Evolutionary conservation across 2,113 vertebrate genomes (phyloP).

Genomic region (Pteronura brasiliensis): DNA sequence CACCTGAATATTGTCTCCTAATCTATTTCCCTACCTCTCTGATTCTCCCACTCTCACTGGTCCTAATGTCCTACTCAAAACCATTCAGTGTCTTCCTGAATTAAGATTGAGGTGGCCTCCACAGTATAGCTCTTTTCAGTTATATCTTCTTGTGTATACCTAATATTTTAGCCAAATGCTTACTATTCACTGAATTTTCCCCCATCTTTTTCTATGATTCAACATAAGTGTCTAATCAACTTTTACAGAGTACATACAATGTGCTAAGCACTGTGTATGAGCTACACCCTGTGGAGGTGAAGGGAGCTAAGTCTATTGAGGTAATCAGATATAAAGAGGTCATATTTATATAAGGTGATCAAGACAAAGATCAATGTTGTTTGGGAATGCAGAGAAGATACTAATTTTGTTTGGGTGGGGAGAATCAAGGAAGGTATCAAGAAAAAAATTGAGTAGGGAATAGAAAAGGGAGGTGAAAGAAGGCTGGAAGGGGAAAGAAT

Average conservation of each 20-base stretch:
- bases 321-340: conserved; percentile 11
- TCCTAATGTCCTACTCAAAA: conserved; percentile 10
- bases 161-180: not conserved
- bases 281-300: not conserved
- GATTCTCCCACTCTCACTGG: not conserved
- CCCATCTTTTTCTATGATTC: not conserved
- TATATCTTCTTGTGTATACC: not conserved
- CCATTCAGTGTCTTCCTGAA: not conserved
- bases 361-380: not conserved
- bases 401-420: not conserved
- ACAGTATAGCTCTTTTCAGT: conserved; percentile 3
- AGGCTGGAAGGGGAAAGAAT: not conserved
- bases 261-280: not conserved
- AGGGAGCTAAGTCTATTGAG: not conserved
- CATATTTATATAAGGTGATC: not conserved
- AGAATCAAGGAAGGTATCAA: not conserved
- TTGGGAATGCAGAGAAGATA: conserved; percentile 1
- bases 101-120: not conserved
- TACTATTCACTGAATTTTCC: not conserved
- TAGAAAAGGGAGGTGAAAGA: not conserved
- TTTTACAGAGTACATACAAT: not conserved
- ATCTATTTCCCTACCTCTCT: not conserved
- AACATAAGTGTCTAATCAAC: not conserved
- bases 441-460: not conserved
- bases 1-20: not conserved